Evolutionary conservation across 2,113 vertebrate species (phyloP).

Genomic region (Tetrao urogallus): DNA sequence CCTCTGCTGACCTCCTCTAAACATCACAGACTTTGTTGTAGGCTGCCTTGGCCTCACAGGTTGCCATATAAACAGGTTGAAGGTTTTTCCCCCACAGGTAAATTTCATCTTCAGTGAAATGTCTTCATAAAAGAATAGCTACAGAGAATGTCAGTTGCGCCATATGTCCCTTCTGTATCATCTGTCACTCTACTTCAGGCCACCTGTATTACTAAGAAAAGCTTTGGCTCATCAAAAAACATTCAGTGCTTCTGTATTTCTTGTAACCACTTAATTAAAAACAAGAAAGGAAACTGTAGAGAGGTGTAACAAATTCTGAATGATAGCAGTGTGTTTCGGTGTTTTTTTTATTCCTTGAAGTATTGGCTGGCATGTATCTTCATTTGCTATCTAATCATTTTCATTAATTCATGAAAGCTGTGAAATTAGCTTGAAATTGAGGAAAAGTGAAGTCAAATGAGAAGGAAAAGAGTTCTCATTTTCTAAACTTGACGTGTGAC

Average conservation of each 20-base stretch:
- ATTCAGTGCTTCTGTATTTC: neutral
- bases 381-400: neutral
- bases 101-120: slow-evolving; percentile 10
- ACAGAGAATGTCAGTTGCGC: slow-evolving; percentile 14
- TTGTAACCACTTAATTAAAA: slow-evolving; percentile 17
- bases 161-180: slow-evolving; percentile 46
- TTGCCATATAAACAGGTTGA: neutral
- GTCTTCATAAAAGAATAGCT: slow-evolving; percentile 27
- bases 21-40: neutral
- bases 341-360: neutral
- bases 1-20: neutral
- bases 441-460: neutral
- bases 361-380: neutral
- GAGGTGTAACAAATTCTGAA: neutral
- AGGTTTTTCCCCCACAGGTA: neutral
- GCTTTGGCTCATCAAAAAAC: slow-evolving; percentile 32
- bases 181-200: slow-evolving; percentile 41
- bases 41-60: neutral
- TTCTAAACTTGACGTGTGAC: neutral
- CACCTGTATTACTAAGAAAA: slow-evolving; percentile 41
- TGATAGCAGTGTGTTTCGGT: neutral
- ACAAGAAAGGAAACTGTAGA: neutral
- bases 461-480: neutral
- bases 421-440: neutral
- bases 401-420: neutral